phyloP scores from a whole-genome alignment of 2,797 vertebrate genomes.

The Onychomys leucogaster region DNA sequence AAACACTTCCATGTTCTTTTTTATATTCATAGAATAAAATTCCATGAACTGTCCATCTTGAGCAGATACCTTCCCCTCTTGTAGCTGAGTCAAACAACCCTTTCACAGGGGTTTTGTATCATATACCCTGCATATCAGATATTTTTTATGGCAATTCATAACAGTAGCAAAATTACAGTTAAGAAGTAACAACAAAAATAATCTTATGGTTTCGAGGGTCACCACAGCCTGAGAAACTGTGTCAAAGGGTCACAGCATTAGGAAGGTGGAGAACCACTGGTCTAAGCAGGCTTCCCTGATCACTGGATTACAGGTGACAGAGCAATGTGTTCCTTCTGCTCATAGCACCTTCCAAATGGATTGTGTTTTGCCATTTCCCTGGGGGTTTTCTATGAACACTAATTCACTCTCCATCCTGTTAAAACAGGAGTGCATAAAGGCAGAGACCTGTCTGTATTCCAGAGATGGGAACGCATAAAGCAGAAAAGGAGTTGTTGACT shows the following conservation, averaged over 20 bases:
- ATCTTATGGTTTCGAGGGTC: background rate
- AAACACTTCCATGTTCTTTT: background rate
- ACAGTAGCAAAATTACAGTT: background rate
- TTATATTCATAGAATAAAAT: conserved; percentile 24
- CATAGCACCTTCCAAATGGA: background rate
- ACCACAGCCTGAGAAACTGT: background rate
- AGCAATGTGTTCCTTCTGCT: background rate
- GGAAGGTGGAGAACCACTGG: background rate
- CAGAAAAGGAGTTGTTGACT: background rate
- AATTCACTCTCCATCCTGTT: background rate
- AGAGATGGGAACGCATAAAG: background rate
- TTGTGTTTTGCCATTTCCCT: background rate
- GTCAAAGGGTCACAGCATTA: background rate
- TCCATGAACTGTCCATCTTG: background rate
- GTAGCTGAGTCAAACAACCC: background rate
- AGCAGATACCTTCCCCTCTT: background rate
- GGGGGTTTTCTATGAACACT: background rate
- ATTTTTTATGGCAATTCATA: background rate
- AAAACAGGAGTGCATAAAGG: background rate
- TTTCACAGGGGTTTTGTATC: background rate
- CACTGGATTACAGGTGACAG: background rate
- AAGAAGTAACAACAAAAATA: background rate
- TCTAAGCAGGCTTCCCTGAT: background rate
- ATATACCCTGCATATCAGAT: background rate
- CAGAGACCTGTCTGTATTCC: background rate